These are phyloP conservation scores for Hippocampus zosterae DNA, from an alignment of 2,113 vertebrate species.

Conservation along the genomic window DNA sequence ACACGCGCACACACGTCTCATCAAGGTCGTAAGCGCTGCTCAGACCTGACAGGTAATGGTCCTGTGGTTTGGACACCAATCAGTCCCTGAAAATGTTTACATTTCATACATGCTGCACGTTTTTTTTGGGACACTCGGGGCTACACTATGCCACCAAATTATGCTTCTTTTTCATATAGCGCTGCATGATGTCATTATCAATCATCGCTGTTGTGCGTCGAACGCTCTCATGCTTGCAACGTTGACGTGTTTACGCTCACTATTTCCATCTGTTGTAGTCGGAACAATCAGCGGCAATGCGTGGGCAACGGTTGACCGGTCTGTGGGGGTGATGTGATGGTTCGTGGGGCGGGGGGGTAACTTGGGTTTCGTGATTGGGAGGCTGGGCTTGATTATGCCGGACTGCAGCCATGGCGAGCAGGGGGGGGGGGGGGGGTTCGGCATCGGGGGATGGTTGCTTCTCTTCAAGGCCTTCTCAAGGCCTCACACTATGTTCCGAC, in stretches of 20 bases:
- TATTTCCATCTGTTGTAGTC: constrained; percentile 79
- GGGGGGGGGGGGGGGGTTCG: not conserved
- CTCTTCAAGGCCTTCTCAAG: constrained; percentile 63
- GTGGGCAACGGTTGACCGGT: constrained; percentile 37
- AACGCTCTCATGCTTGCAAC: constrained; percentile 53
- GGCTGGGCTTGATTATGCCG: constrained; percentile 72
- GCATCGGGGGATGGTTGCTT: constrained; percentile 47
- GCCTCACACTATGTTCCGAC: constrained; percentile 12
- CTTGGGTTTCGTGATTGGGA: constrained; percentile 74
- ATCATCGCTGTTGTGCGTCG: not conserved
- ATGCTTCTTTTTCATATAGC: constrained; percentile 30
- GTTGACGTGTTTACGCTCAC: constrained; percentile 78
- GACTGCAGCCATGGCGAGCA: constrained; percentile 12
- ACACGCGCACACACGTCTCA: constrained; percentile 41
- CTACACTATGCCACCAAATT: constrained; percentile 41
- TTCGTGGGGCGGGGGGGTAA: constrained; percentile 47
- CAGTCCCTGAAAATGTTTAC: constrained; percentile 70
- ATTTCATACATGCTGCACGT: constrained; percentile 51
- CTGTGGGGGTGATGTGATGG: constrained; percentile 19
- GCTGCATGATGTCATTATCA: not conserved
- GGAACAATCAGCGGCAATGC: constrained; percentile 72
- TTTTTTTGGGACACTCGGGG: constrained; percentile 29
- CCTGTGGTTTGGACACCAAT: constrained; percentile 70
- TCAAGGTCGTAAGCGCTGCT: constrained; percentile 51
- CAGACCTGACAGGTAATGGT: constrained; percentile 67